phyloP scores from a whole-genome alignment of 2,888 invertebrate genomes.

The Hemistola chrysoprasaria region DNA sequence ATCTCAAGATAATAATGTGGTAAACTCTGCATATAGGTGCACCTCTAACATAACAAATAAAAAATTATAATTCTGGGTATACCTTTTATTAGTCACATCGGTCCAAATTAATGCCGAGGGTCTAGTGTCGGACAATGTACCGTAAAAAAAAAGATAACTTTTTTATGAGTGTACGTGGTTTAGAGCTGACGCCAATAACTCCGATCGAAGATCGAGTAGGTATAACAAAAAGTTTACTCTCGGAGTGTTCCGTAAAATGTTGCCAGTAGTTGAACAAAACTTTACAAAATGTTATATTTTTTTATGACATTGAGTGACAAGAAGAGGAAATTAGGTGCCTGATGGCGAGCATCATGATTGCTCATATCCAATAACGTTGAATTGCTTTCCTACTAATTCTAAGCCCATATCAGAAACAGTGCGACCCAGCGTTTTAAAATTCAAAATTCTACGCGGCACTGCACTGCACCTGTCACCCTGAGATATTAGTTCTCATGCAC shows the following conservation, averaged over 20 bases:
- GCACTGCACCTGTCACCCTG: too few relatives aligned
- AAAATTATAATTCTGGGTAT: slow-evolving; percentile 42
- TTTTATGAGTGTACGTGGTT: slow-evolving; percentile 58
- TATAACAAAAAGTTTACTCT: slow-evolving; percentile 16
- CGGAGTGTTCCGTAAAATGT: slow-evolving; percentile 32
- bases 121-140: slow-evolving; percentile 59
- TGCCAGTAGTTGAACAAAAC: slow-evolving; percentile 16
- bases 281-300: too few relatives aligned
- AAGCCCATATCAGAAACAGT: too few relatives aligned
- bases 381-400: too few relatives aligned
- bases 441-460: too few relatives aligned
- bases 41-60: slow-evolving; percentile 18
- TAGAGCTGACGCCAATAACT: slow-evolving; percentile 60
- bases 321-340: too few relatives aligned
- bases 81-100: slow-evolving; percentile 49
- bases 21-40: slow-evolving; percentile 18
- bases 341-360: too few relatives aligned
- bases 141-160: slow-evolving; percentile 47
- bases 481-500: too few relatives aligned
- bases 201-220: slow-evolving; percentile 39
- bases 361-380: too few relatives aligned
- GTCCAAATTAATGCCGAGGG: slow-evolving; percentile 56
- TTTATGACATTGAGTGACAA: too few relatives aligned
- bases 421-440: too few relatives aligned
- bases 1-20: too few relatives aligned